phyloP scores from a whole-genome alignment of 1,140 invertebrate species.

The Philaenus spumarius region DNA sequence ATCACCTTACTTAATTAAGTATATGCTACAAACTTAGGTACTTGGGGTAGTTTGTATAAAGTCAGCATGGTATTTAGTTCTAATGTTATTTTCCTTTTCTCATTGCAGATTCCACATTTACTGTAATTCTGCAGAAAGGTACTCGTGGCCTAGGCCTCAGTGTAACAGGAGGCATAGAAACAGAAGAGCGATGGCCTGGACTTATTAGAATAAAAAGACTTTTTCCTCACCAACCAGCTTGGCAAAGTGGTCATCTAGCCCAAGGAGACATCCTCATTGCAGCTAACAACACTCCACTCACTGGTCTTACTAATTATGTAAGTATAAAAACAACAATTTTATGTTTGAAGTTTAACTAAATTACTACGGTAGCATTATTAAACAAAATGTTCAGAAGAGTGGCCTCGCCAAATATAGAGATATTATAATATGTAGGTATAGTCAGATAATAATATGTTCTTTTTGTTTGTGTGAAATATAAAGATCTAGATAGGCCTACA shows the following conservation, averaged over 20 bases:
- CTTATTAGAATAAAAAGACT: slow-evolving; percentile 74
- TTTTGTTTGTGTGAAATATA: no score
- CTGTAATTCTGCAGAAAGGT: slow-evolving; percentile 68
- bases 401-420: no score
- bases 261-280: slow-evolving; percentile 73
- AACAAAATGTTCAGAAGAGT: no score
- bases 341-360: no score
- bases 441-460: no score
- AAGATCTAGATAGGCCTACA: no score
- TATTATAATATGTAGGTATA: no score
- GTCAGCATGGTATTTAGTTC: background rate
- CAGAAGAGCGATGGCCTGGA: slow-evolving; percentile 26
- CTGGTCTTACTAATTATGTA: slow-evolving; percentile 76
- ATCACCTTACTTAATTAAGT: no score
- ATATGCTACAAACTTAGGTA: no score
- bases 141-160: slow-evolving; percentile 39
- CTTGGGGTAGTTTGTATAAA: no score
- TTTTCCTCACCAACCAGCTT: slow-evolving; percentile 76
- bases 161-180: slow-evolving; percentile 21
- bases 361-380: no score
- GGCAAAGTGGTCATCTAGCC: slow-evolving; percentile 63
- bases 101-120: slow-evolving; percentile 70
- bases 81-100: slow-evolving; percentile 23
- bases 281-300: slow-evolving; percentile 67
- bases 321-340: slow-evolving; percentile 45